Evolutionary conservation across 2,888 invertebrate genomes (phyloP), one percentile per base, ranked within the genome.

Genomic region (Euproctis similis): DNA sequence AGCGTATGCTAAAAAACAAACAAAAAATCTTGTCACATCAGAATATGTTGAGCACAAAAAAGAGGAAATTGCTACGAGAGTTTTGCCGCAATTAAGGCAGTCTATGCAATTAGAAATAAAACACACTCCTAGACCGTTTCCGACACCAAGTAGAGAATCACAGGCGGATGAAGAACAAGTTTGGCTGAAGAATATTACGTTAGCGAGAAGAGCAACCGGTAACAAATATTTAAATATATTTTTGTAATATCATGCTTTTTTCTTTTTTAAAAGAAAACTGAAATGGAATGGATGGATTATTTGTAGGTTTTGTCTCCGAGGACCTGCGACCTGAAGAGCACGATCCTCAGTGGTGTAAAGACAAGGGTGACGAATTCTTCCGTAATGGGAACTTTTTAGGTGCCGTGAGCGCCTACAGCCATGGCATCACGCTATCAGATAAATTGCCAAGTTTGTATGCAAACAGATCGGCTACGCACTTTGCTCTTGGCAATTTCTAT

Each of bases 71-170:
- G 59, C 70, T 1, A 69, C 67, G 19, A 72, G 80, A 31, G 68
- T 81, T 9, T 43, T 87, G 28, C 90, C 90, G 2, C 72, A 75
- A 33, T 80, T 89, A 7, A 85, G 94, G 46, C 71, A 85, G 46
- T 60, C 69, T 12, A 86, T 85, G 4, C 82, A 80, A 19, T 85
- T 95, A 28, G 81, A 87, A 41, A 87, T 94, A 6, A 86, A 76
- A 14, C 94, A 94, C 57, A 93, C 94, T 0, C 88, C 89, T 6
- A 82, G 95, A 30, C 86, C 86, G 11, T 94, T 96, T 60, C 91
- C 93, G 1, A 95, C 95, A 1, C 95, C 95, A 0, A 90, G 90
- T 28, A 80, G 95, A 36, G 93, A 94, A 65, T 93, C 93, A 1
- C 81, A 84, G 26, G 81, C 86, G 8, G 71, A 82, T 1, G 89